Conservation (phyloP, 1,140 invertebrate species). For the Heliconius eleuchia region DNA sequence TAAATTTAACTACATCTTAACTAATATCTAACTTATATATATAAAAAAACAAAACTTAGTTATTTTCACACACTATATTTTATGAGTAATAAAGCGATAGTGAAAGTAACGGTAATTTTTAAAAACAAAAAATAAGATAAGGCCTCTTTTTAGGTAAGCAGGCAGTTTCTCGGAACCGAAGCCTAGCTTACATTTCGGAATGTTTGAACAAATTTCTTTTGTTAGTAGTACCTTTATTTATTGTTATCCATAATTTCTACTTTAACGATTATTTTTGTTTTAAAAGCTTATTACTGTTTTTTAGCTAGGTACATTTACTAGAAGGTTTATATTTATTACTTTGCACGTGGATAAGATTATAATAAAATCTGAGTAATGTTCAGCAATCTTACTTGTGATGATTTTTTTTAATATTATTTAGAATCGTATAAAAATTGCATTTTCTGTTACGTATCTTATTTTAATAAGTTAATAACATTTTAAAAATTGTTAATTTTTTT, state of each 20-base stretch:
- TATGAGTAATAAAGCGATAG: constrained; percentile 22
- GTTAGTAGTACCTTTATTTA: background rate
- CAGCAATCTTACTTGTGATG: background rate
- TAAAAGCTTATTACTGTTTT: background rate
- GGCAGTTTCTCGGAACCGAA: constrained; percentile 3
- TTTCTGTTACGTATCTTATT: too few species aligned
- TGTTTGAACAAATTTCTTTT: constrained; percentile 12
- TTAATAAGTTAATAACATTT: too few species aligned
- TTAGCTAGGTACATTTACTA: background rate
- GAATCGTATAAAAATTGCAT: too few species aligned
- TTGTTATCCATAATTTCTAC: background rate
- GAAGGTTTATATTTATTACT: background rate
- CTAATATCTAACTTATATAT: too few species aligned
- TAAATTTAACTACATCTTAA: too few species aligned
- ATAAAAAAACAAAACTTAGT: too few species aligned
- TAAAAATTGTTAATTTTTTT: too few species aligned
- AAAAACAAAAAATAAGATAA: constrained; percentile 18
- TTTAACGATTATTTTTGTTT: background rate
- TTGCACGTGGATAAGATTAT: background rate
- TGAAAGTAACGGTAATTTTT: constrained; percentile 19
- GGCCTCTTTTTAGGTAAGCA: background rate
- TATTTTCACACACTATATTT: background rate
- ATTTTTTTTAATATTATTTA: background rate
- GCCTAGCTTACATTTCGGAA: background rate
- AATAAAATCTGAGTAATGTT: too few species aligned